Evolutionary conservation across 1,140 invertebrate genomes (phyloP).

Genomic region (Diabrotica virgifera): DNA sequence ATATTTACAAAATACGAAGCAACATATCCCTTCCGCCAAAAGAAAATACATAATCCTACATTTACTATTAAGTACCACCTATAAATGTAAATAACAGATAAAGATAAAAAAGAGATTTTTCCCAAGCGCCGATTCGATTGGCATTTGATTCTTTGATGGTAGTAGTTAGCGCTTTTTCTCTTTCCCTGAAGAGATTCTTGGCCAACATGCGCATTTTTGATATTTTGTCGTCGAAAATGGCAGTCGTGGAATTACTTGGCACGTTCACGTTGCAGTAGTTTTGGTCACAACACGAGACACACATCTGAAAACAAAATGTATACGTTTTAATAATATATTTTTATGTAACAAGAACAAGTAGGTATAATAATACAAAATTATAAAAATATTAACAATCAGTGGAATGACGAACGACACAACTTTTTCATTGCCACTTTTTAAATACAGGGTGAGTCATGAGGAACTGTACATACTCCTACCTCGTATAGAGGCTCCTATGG

Average conservation of each 20-base stretch:
- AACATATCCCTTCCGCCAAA: not conserved
- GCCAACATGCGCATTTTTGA: slow-evolving; percentile 47
- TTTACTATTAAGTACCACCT: not conserved
- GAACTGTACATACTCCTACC: no score
- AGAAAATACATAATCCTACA: not conserved
- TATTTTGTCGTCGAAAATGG: slow-evolving; percentile 51
- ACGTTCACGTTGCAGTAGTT: slow-evolving; percentile 65
- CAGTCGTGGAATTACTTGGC: slow-evolving; percentile 59
- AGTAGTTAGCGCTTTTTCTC: slow-evolving; percentile 45
- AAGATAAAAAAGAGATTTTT: slow-evolving; percentile 11
- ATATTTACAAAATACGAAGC: slow-evolving; percentile 3
- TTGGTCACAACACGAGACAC: slow-evolving; percentile 64
- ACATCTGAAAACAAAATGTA: slow-evolving; percentile 52
- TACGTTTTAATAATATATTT: no score
- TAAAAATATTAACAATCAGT: no score
- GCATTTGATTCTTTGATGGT: slow-evolving; percentile 40
- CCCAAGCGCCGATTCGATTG: slow-evolving; percentile 5
- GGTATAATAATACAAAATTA: not conserved
- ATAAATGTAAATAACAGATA: slow-evolving; percentile 7
- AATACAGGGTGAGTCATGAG: no score
- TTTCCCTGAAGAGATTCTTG: slow-evolving; percentile 45
- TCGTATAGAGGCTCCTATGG: no score
- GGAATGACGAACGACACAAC: no score
- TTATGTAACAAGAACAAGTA: slow-evolving; percentile 11
- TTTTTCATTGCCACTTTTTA: no score